Evolutionary conservation across 2,113 vertebrate genomes (phyloP), one percentile per base, ranked within the genome.

Genomic region (Lucifuga dentata): DNA sequence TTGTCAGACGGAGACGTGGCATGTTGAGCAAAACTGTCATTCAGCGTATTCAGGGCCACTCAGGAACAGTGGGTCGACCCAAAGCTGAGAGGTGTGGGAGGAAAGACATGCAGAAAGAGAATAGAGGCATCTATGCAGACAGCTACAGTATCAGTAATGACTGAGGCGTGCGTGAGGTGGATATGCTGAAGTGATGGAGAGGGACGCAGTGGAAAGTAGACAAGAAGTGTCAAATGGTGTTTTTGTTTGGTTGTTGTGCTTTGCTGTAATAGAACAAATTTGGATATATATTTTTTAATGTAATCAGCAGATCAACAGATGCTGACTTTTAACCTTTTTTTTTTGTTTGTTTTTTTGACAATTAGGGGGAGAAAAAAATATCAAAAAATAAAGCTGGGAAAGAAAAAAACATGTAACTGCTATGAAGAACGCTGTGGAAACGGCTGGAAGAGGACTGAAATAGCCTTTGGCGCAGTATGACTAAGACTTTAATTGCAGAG

Each of bases 401-500:
- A 21, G 41, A 17, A 39, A 38, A 55, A 55, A 51, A 63, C 46
- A 70, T 48, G 53, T 29, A 32, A 53, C 23, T 11, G 51, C 32
- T 36, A 17, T 17, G 5, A n/a, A 38, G 32, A 38, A 76, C 81
- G 81, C 48, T 58, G 39, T 70, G 68, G 71, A 85, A 68, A 81
- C 51, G 66, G 67, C 45, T 81, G 69, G 52, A 80, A 68, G 67
- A 70, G 51, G 78, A 75, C 81, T 75, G 66, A 85, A 86, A 83
- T 83, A 88, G 85, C 79, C 60, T 68, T 70, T 83, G 83, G 85
- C 16, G 70, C 76, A 82, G 70, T 43, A 68, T 87, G 85, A 87
- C 79, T 86, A 83, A 84, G 68, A 78, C 66, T 83, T 70, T 86
- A 79, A 87, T 83, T 87, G 82, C 73, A 84, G 72, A 77, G 75